These are phyloP conservation scores for Pachyuromys duprasi DNA, from an alignment of 2,797 vertebrate species.

Conservation along the genomic window DNA sequence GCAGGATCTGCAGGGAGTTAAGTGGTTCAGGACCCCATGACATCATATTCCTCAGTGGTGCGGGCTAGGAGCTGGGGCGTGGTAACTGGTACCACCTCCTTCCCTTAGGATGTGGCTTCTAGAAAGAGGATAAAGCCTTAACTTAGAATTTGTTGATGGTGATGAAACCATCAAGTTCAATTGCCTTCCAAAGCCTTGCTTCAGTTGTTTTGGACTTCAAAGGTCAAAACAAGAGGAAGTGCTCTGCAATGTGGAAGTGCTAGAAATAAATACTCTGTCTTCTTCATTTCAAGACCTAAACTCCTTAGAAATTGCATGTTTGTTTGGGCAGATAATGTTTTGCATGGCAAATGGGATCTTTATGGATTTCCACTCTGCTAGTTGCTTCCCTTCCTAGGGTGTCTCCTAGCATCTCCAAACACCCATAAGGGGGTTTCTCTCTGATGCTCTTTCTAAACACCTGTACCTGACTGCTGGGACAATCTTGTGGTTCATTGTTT, in stretches of 20 bases:
- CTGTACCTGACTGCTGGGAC: not conserved
- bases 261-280: slow-evolving; percentile 40
- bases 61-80: not conserved
- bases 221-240: slow-evolving; percentile 40
- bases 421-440: not conserved
- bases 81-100: not conserved
- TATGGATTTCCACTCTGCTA: not conserved
- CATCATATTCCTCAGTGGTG: not conserved
- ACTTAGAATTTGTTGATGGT: not conserved
- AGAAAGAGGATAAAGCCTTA: slow-evolving; percentile 36
- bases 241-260: slow-evolving; percentile 21
- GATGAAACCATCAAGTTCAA: slow-evolving; percentile 36
- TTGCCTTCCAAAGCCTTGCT: slow-evolving; percentile 52
- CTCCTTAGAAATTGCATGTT: slow-evolving; percentile 33
- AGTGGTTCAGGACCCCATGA: not conserved
- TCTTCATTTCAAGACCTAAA: slow-evolving; percentile 36
- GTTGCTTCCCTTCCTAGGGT: not conserved
- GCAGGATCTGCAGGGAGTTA: not conserved
- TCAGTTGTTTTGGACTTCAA: slow-evolving; percentile 4
- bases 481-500: not conserved
- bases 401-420: slow-evolving; percentile 32
- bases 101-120: slow-evolving; percentile 3
- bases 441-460: not conserved
- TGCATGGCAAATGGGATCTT: not conserved
- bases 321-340: slow-evolving; percentile 35